These are phyloP conservation scores for Octopus sinensis DNA, from an alignment of 1,140 invertebrate species.

Conservation along the genomic window DNA sequence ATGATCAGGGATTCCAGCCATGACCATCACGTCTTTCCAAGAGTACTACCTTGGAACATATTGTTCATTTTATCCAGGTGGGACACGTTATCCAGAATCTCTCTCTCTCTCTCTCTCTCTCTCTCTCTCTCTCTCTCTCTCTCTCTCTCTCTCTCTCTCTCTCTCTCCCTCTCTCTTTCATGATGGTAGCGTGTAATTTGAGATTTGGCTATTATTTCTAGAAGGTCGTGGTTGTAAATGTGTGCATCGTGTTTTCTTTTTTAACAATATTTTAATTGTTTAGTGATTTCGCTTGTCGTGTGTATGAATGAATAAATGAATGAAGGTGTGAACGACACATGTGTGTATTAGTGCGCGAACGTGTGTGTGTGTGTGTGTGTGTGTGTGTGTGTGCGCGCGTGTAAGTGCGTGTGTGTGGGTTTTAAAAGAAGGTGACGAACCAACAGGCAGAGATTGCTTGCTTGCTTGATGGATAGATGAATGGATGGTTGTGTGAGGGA, in stretches of 20 bases:
- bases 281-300: background rate
- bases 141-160: constrained; percentile 2
- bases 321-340: background rate
- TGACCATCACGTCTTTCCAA: too few species aligned
- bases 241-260: too few species aligned
- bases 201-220: too few species aligned
- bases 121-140: background rate
- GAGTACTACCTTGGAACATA: background rate
- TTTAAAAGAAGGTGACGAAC: background rate
- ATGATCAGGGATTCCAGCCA: too few species aligned
- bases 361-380: background rate
- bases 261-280: too few species aligned
- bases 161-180: background rate
- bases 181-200: background rate
- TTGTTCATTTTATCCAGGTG: background rate
- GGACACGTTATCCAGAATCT: background rate
- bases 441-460: background rate
- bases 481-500: background rate
- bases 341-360: background rate
- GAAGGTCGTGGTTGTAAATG: too few species aligned
- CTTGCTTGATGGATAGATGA: background rate
- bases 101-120: background rate
- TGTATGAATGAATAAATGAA: background rate
- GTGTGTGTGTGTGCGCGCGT: background rate
- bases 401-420: background rate